Base-by-base conservation (phyloP, 1,140 invertebrate genomes). In the Acromyrmex heyeri region DNA sequence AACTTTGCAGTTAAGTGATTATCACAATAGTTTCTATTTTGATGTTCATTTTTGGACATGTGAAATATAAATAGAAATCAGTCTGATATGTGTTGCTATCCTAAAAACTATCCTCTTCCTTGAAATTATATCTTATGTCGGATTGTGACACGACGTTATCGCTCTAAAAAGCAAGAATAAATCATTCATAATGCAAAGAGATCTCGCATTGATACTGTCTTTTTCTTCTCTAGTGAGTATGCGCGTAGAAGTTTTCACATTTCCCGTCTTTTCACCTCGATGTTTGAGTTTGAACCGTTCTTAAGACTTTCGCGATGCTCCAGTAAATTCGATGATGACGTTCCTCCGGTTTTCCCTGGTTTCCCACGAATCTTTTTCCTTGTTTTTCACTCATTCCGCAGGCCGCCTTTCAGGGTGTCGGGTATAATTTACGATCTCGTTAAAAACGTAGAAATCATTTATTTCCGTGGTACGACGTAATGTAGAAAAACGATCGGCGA, bases 361-460 rank as follows among this genome's bases (percentile, higher is more conserved):
- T 67, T 38, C 18, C 7, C 12, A 38, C n/a, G 34, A 79, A 61
- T 85, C 50, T 59, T 57, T 86, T 34, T 57, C 44, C 59, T 34
- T 61, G 79, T 86, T 67, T 69, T 72, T 78, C 73, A 16, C 38
- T 59, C 88, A 89, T 90, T 87, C 70, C 62, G 87, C 70, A 48
- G 57, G 57, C 53, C 14, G 61, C 27, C 59, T 88, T 88, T 44
- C 76, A 81, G 44, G 62, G 85, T 75, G 53, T 82, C 69, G 76
- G 69, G 18, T 67, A 82, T 89, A 89, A 89, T 90, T 87, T 89
- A 90, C 78, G 88, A 90, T 89, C 88, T 89, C 85, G 88, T 90
- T 90, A 90, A 89, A 90, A 90, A 87, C 85, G 55, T 79, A 48
- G 78, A 79, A 89, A 90, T 89, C 88, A 75, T 90, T 90, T 89